Conservation (phyloP, 2,888 invertebrate species). For the Gerosis bhagava region DNA sequence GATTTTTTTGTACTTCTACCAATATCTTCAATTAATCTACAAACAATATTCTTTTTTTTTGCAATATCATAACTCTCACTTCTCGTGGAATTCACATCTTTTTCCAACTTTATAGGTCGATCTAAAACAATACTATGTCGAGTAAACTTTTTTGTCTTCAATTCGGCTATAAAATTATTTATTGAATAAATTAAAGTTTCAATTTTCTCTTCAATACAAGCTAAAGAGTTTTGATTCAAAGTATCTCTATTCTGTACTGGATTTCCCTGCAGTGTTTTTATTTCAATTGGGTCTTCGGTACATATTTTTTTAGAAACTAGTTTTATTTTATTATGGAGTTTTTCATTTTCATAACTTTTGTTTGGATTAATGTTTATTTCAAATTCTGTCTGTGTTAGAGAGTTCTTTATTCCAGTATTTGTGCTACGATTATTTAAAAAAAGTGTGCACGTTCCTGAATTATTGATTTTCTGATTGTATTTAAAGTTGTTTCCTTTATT, state of each 20-base stretch:
- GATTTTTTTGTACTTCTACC: too few species aligned
- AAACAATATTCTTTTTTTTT: slow-evolving; percentile 34
- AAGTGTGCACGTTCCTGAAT: not conserved
- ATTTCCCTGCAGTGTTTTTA: not conserved
- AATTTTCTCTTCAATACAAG: slow-evolving; percentile 53
- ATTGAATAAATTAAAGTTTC: slow-evolving; percentile 52
- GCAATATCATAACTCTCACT: slow-evolving; percentile 34
- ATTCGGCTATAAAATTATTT: slow-evolving; percentile 49
- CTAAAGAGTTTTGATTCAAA: slow-evolving; percentile 38
- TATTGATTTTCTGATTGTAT: not conserved
- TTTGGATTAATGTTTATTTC: not conserved
- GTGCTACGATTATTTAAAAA: not conserved
- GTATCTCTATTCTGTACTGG: slow-evolving; percentile 26
- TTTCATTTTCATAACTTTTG: not conserved
- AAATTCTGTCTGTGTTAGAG: slow-evolving; percentile 6
- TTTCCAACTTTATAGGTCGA: not conserved
- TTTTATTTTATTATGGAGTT: not conserved
- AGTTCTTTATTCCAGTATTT: not conserved
- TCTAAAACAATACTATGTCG: not conserved
- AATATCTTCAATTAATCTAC: slow-evolving; percentile 34
- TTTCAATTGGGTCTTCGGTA: not conserved
- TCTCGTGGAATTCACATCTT: slow-evolving; percentile 30
- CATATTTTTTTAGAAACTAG: not conserved
- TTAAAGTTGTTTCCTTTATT: not conserved
- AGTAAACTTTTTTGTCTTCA: slow-evolving; percentile 37